Percentiles rank a stretch among this genome's conserved stretches.
These are phyloP conservation scores for Timema podura DNA, from an alignment of 2,888 invertebrate species.

Conservation along the genomic window DNA sequence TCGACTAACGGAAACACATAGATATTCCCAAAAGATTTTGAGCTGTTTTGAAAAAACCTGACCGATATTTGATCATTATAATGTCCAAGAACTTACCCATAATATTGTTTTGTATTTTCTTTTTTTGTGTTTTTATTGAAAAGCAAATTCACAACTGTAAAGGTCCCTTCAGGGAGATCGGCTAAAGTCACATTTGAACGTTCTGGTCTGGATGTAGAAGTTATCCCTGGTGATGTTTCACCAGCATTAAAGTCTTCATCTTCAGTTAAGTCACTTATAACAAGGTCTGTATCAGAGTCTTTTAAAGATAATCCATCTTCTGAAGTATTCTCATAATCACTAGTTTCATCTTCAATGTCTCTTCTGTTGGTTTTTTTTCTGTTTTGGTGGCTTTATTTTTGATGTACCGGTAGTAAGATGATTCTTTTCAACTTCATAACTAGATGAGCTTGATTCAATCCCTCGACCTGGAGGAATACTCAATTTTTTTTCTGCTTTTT, in stretches of 20 bases:
- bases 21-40: background rate
- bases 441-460: background rate
- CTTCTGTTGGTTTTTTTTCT: background rate
- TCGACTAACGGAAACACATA: background rate
- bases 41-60: background rate
- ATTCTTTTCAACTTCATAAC: background rate
- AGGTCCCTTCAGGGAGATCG: background rate
- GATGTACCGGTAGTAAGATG: background rate
- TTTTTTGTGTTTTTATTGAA: background rate
- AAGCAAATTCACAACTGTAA: background rate
- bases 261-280: background rate
- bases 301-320: background rate
- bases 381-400: background rate
- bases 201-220: background rate
- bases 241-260: background rate
- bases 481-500: background rate
- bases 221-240: background rate
- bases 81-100: background rate
- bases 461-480: background rate
- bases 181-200: background rate
- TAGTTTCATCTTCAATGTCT: background rate
- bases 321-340: background rate
- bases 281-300: background rate
- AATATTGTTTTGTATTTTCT: slow-evolving; percentile 5
- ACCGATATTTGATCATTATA: background rate